phyloP scores from a whole-genome alignment of 2,113 vertebrate genomes.

The Procavia capensis region DNA sequence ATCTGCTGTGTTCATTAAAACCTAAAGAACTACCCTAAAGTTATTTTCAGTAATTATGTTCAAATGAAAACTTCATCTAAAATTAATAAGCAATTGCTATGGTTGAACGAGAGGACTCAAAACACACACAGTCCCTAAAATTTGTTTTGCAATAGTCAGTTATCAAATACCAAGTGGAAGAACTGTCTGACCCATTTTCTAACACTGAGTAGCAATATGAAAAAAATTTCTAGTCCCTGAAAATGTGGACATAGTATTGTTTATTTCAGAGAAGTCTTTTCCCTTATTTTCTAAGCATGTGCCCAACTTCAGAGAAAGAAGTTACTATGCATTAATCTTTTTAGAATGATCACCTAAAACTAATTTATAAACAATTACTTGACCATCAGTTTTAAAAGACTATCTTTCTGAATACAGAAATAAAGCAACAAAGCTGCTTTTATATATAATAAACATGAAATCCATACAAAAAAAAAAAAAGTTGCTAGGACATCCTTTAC shows the following conservation, averaged over 20 bases:
- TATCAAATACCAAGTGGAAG: conserved; percentile 30
- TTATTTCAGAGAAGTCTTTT: conserved; percentile 38
- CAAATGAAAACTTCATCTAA: conserved; percentile 67
- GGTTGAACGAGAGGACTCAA: conserved; percentile 55
- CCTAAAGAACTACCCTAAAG: conserved; percentile 60
- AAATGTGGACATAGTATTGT: background rate
- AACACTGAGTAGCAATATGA: conserved; percentile 21
- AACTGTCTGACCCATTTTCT: conserved; percentile 49
- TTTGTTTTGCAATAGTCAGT: conserved; percentile 32
- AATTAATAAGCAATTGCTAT: conserved; percentile 64
- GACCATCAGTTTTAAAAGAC: background rate
- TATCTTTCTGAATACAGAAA: conserved; percentile 24
- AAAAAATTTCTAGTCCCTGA: conserved; percentile 22
- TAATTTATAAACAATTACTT: conserved; percentile 20
- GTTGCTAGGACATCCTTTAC: background rate
- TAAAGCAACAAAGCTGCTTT: background rate
- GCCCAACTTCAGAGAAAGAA: background rate
- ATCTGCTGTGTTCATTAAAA: conserved; percentile 67
- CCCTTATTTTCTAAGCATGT: conserved; percentile 47
- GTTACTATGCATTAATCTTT: background rate
- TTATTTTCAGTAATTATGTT: conserved; percentile 76
- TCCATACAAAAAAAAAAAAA: conserved; percentile 17
- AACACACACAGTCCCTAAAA: background rate
- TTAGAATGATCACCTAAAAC: background rate
- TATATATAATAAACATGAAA: conserved; percentile 38